Evolutionary conservation across 2,797 vertebrate species (phyloP), one percentile per base, ranked within the genome.

Genomic region (Acestrorhynchus altus): DNA sequence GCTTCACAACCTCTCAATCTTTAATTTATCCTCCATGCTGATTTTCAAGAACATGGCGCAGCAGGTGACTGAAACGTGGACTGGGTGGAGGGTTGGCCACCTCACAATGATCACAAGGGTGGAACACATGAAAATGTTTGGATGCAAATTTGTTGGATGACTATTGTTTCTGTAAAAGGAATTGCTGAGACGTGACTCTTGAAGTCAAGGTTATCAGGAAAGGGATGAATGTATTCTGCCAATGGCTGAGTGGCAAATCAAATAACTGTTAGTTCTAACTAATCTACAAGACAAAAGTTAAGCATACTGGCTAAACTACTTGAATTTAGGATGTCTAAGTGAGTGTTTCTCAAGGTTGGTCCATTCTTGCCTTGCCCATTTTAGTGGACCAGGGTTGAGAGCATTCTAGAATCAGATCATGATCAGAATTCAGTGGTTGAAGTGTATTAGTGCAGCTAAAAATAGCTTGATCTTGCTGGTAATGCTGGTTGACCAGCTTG

Each of bases 1-100:
- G 47, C 51, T 5, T 12, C 61, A 13, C 39, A 71, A 68, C 69
- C 60, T 65, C 64, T 22, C 1, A 68, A 44, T 63, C 65, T 63
- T 56, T 47, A 74, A 63, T 69, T 79, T 69, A 24, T 15, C 84
- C 86, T 89, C 31, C 71, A 75, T 77, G 84, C 85, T 79, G 84
- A 7, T 13, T 26, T 28, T 20, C 18, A 44, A 46, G 49, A 46
- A 46, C 68, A 12, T 51, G 26, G 76, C 51, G 0, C 56, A 51
- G 61, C 51, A 72, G 52, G 47, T 13, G 49, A 78, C 57, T 57
- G 49, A 73, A 35, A 68, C 60, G 31, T 26, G 18, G 42, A 46
- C 42, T 18, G 70, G 35, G 59, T 22, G 28, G 22, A 35, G 47
- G 28, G 39, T 64, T n/a, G 46, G 52, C 15, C 10, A 9, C 35